These are phyloP conservation scores for Cataglyphis cursor DNA, from an alignment of 2,888 invertebrate species.

Conservation along the genomic window DNA sequence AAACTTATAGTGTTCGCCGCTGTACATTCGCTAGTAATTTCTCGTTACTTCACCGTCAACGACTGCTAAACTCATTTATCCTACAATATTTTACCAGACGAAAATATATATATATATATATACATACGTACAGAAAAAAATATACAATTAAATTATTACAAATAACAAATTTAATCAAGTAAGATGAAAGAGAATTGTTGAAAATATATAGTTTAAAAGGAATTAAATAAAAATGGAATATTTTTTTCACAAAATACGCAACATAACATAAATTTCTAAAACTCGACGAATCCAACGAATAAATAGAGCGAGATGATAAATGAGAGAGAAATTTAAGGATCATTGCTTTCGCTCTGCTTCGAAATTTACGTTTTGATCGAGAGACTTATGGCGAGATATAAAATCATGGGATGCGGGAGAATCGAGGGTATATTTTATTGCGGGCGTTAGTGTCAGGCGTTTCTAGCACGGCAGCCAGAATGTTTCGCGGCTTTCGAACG, in stretches of 20 bases:
- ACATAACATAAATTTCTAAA: conserved; percentile 15
- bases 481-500: conserved; percentile 19
- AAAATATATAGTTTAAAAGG: not conserved
- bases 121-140: not conserved
- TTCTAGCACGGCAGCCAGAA: not conserved
- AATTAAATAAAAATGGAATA: not conserved
- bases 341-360: not conserved
- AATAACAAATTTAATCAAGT: not conserved
- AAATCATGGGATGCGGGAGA: not conserved
- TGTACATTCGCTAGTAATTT: conserved; percentile 28
- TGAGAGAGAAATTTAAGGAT: not conserved
- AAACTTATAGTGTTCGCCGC: not conserved
- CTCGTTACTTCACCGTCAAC: conserved; percentile 16
- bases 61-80: not conserved
- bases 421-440: conserved; percentile 38
- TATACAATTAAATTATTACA: not conserved
- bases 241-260: not conserved
- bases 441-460: conserved; percentile 25
- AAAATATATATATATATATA: not conserved
- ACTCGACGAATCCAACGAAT: not conserved
- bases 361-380: conserved; percentile 18
- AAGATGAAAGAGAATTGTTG: not conserved
- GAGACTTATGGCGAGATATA: conserved; percentile 13
- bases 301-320: conserved; percentile 15
- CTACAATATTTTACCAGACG: not conserved